A percentile compares a stretch with the other conserved stretches of the same genome.
Conservation (phyloP, 2,888 invertebrate species). For the Napeogenes inachia region DNA sequence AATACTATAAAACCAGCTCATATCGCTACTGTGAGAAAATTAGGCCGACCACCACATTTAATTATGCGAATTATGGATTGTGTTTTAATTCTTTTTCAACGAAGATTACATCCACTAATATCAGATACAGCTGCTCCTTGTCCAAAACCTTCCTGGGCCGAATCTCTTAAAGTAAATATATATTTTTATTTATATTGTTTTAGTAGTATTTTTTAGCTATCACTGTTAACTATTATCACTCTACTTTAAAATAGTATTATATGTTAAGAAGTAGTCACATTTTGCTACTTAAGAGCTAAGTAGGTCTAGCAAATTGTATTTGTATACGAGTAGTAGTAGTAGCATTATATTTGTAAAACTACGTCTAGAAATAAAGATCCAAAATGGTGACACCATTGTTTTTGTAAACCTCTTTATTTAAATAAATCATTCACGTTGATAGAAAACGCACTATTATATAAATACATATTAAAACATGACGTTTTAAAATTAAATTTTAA, state of each 20-base stretch:
- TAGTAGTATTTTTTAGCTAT: too few relatives aligned
- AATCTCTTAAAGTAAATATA: conserved; percentile 87
- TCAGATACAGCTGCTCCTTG: conserved; percentile 89
- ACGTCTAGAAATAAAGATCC: too few relatives aligned
- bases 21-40: conserved; percentile 95
- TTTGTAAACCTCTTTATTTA: too few relatives aligned
- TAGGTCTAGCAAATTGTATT: too few relatives aligned
- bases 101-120: conserved; percentile 88
- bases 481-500: neutral
- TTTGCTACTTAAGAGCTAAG: too few relatives aligned
- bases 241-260: too few relatives aligned
- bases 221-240: too few relatives aligned
- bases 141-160: conserved; percentile 97
- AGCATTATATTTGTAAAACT: too few relatives aligned
- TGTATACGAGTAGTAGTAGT: too few relatives aligned
- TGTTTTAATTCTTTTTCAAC: conserved; percentile 94
- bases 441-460: neutral
- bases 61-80: conserved; percentile 99
- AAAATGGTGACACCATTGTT: too few relatives aligned
- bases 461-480: conserved; percentile 3
- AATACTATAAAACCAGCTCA: conserved; percentile 98
- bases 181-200: conserved; percentile 1
- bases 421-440: too few relatives aligned
- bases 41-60: conserved; percentile 96
- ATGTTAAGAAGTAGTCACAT: too few relatives aligned